Base-by-base conservation (phyloP, 2,888 invertebrate genomes). In the Microdon myrmicae region DNA sequence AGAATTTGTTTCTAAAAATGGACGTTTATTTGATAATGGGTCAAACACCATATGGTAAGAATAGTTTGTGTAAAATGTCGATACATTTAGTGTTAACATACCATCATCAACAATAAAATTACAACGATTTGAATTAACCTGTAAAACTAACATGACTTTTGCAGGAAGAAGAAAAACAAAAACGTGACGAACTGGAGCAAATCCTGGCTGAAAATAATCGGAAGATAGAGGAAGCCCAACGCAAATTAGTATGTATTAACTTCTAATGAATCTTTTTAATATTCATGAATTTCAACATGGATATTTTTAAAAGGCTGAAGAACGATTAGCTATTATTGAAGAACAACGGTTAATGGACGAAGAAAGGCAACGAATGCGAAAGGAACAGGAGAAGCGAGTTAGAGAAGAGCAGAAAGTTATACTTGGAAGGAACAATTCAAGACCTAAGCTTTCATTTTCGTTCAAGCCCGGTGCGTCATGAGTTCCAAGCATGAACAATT, bases 161-260 rank as follows among this genome's bases (percentile, higher is more conserved):
- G 86, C 92, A 97, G 96, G 96, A 96, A 86, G 96, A 95, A 86
- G 96, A 97, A 85, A 88, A 88, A 82, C 89, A 90, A 83, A 96
- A 96, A 84, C 89, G 94, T 75, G 92, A 94, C 86, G 94, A 95
- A 82, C 86, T 96, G 79, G 96, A 96, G 83, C 88, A 88, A 82
- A 96, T 96, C 82, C 89, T 96, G 87, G 94, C 94, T 74, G 96
- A 97, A 85, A 97, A 97, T 85, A 96, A 96, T 86, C 88, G 87
- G 82, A 96, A 96, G 84, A 95, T 96, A 71, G 96, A 96, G 82
- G 96, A 96, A 81, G 96, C 96, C 71, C 96, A 96, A 84, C 89
- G 90, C 77, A 95, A 94, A 88, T 84, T 96, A 89, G 96, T 96
- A 80, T 86, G 86, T 83, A 56, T 3, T 20, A 2, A 2, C 8